Evolutionary conservation across 2,888 invertebrate species (phyloP), one percentile per base, ranked within the genome.

Genomic region (Caenorhabditis sp.): DNA sequence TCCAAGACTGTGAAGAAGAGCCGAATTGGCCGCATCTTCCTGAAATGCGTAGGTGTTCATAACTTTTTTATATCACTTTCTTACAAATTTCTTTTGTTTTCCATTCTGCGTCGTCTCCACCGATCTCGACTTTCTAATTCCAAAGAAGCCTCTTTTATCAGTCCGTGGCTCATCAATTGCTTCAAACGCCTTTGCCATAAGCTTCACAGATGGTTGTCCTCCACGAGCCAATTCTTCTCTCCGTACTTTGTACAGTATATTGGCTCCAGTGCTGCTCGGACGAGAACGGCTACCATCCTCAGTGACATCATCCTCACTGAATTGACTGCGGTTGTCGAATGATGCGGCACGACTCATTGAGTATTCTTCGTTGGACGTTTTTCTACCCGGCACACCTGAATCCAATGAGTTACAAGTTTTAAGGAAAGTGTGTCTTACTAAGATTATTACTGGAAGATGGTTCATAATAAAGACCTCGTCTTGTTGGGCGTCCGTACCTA

Each of bases 141-240:
- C 85, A 78, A 91, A 91, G 61, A 91, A 86, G 1, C 90, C 89
- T 47, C 83, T 20, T 26, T 83, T 84, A 26, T 84, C 80, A 53
- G 67, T 68, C 72, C 87, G 55, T 44, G 83, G 77, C 53, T 86
- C 85, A 68, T 90, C 90, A 76, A 90, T 83, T 8, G 88, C 82
- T 37, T 91, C 91, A 78, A 91, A 91, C 11, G 90, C 90, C 61
- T 87, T 85, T 0, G 87, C 87, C 87, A 88, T 88, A 18, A 88
- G 40, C 67, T 85, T 84, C n/a, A 91, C 91, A 0, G 91, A 89
- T 1, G 91, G 91, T 18, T 88, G 84, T 24, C 88, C 89, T 13
- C 91, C 91, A 44, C 89, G 83, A 22, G 91, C 88, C 60, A 91
- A 68, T 68, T 91, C 91, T 76, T 91, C 90, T 11, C 91, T 74